Evolutionary conservation across 2,888 invertebrate genomes (phyloP).

Genomic region (Nezara viridula): DNA sequence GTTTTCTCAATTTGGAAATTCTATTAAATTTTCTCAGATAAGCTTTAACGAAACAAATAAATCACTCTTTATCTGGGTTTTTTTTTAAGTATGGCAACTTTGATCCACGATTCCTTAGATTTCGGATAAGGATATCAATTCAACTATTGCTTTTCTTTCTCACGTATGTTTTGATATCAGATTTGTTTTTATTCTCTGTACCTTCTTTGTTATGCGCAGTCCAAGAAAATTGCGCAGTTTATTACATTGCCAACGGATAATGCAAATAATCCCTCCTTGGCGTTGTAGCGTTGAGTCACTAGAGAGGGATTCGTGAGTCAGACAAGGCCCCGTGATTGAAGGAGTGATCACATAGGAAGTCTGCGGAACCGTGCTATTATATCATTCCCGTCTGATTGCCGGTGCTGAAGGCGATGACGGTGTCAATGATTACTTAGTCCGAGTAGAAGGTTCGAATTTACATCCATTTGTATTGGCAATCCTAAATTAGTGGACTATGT

Average conservation of each 20-base stretch:
- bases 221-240: background rate
- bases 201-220: background rate
- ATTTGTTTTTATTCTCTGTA: no score
- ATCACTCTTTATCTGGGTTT: no score
- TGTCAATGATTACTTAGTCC: background rate
- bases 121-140: no score
- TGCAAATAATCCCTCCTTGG: background rate
- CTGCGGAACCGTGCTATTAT: background rate
- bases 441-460: background rate
- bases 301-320: conserved; percentile 30
- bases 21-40: no score
- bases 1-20: no score
- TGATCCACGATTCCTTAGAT: no score
- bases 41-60: no score
- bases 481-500: background rate
- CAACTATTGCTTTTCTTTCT: no score
- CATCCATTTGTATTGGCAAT: background rate
- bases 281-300: background rate
- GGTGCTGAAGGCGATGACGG: background rate
- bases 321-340: background rate
- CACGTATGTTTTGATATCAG: no score
- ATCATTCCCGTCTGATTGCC: conserved; percentile 11
- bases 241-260: background rate
- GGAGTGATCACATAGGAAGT: conserved; percentile 31
- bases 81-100: no score